phyloP scores from a whole-genome alignment of 2,888 invertebrate genomes.

The Itoplectis maculator region DNA sequence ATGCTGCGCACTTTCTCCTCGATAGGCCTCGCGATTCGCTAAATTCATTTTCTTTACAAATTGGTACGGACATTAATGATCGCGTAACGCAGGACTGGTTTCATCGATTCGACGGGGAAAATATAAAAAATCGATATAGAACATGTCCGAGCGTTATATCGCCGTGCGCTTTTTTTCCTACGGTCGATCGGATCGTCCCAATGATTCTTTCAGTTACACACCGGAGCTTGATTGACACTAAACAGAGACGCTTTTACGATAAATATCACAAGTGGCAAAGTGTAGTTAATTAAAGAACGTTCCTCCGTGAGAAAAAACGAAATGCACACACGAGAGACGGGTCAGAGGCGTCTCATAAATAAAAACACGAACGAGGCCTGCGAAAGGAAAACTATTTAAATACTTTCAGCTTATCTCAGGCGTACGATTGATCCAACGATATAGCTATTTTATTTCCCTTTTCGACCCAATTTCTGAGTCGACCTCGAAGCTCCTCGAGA shows the following conservation, averaged over 20 bases:
- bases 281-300: conserved; percentile 27
- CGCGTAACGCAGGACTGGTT: conserved; percentile 14
- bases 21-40: not conserved
- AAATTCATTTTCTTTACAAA: not conserved
- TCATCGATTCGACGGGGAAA: conserved; percentile 6
- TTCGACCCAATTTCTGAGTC: conserved; percentile 94
- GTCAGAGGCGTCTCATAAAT: conserved; percentile 7
- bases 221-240: not conserved
- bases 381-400: conserved; percentile 12
- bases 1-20: not conserved
- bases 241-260: conserved; percentile 40
- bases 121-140: conserved; percentile 20
- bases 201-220: conserved; percentile 20
- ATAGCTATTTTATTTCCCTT: conserved; percentile 90
- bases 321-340: conserved; percentile 1
- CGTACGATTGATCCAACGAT: conserved; percentile 88
- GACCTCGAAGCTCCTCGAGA: conserved; percentile 92
- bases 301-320: conserved; percentile 1
- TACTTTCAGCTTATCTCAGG: conserved; percentile 72
- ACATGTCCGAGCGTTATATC: not conserved
- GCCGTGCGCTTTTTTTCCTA: not conserved
- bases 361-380: not conserved
- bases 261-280: conserved; percentile 61
- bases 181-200: conserved; percentile 15
- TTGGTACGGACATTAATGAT: conserved; percentile 16